A percentile compares a stretch with the other conserved stretches of the same genome.
Conservation (phyloP, 37 sponge, comb jelly and placozoan species). For the Lycopodina hypogea region DNA sequence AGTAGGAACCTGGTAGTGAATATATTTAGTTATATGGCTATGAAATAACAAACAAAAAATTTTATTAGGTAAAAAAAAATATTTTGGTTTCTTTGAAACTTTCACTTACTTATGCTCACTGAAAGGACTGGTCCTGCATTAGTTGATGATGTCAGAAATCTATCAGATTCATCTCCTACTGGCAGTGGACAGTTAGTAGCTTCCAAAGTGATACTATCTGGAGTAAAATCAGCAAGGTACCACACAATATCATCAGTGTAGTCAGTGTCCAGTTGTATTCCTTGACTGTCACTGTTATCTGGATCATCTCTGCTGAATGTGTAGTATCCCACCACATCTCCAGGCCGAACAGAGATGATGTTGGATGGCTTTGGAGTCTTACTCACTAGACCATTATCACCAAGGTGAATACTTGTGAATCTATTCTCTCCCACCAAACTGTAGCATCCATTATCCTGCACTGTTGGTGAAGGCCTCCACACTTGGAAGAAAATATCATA, state of each 20-base stretch:
- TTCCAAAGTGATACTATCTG: not conserved
- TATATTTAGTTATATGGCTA: no score
- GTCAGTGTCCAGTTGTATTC: not conserved
- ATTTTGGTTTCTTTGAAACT: no score
- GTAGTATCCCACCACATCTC: slow-evolving; percentile 46
- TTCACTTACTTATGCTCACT: not conserved
- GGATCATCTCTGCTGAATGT: not conserved
- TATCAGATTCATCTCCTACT: not conserved
- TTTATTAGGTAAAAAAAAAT: no score
- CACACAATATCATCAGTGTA: not conserved
- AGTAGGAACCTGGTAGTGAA: no score
- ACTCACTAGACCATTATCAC: not conserved
- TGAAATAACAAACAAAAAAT: no score
- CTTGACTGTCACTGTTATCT: not conserved
- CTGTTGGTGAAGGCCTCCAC: slow-evolving; percentile 34
- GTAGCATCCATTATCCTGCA: slow-evolving; percentile 6
- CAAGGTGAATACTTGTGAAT: not conserved
- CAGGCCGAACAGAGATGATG: slow-evolving; percentile 25
- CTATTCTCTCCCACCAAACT: slow-evolving; percentile 19
- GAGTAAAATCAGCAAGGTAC: not conserved
- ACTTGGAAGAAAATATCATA: slow-evolving; percentile 40
- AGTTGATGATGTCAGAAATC: not conserved
- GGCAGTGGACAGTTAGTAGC: not conserved
- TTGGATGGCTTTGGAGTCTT: slow-evolving; percentile 5
- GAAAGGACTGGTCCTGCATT: slow-evolving; percentile 23